A percentile compares a stretch with the other conserved stretches of the same genome.
phyloP scores from a whole-genome alignment of 2,113 vertebrate genomes.

The Eudyptes chrysolophus region DNA sequence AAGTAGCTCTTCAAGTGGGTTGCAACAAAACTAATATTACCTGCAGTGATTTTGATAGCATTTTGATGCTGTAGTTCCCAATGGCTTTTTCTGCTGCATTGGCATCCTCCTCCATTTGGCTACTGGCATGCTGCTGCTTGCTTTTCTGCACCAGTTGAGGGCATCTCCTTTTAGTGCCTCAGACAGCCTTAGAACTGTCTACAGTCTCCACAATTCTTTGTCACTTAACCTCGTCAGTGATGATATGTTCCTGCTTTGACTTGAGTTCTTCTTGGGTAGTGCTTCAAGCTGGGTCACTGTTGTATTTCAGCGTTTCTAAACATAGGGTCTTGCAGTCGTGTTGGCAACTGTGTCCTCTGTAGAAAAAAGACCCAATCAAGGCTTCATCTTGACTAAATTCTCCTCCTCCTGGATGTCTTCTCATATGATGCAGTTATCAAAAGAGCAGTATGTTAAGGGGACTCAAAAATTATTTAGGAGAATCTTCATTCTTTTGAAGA shows the following conservation, averaged over 20 bases:
- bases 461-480: not conserved
- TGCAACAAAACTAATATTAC: not conserved
- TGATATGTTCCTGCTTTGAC: not conserved
- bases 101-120: not conserved
- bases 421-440: not conserved
- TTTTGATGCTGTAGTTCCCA: not conserved
- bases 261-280: not conserved
- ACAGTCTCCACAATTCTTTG: not conserved
- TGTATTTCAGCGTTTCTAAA: not conserved
- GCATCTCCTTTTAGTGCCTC: not conserved
- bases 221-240: not conserved
- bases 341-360: not conserved
- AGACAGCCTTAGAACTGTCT: not conserved
- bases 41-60: not conserved
- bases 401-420: not conserved
- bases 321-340: not conserved
- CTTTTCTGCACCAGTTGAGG: not conserved
- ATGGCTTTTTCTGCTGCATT: not conserved
- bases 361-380: not conserved
- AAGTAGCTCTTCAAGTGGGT: not conserved
- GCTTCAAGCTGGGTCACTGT: not conserved
- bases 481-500: not conserved
- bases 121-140: not conserved
- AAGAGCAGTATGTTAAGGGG: not conserved
- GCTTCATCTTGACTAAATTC: not conserved